Conservation (phyloP, 2,888 invertebrate genomes). For the Phasia obesa region DNA sequence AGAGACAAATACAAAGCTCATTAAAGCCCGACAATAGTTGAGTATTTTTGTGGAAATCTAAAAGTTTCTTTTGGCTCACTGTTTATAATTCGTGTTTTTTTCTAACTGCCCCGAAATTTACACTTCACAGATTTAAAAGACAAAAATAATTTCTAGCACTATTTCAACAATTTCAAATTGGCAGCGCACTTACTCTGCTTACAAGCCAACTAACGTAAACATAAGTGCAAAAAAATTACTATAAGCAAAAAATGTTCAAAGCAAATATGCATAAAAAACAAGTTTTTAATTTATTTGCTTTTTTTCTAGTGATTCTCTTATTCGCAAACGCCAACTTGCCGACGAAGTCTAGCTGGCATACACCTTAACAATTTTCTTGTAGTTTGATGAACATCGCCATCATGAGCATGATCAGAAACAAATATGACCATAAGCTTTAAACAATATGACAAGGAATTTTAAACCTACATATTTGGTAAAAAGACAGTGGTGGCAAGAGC, state of each 20-base stretch:
- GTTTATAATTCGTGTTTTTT: no score
- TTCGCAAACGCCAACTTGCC: conserved; percentile 49
- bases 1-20: no score
- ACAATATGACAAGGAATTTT: conserved; percentile 65
- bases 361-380: conserved; percentile 55
- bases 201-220: no score
- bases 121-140: conserved; percentile 27
- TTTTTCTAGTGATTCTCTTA: conserved; percentile 23
- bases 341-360: conserved; percentile 10
- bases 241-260: conserved; percentile 45
- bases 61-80: no score
- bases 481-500: conserved; percentile 5
- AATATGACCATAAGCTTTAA: conserved; percentile 64
- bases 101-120: no score
- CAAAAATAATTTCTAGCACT: conserved; percentile 25
- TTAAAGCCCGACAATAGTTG: no score
- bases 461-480: conserved; percentile 37
- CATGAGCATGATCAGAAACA: conserved; percentile 57
- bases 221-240: no score
- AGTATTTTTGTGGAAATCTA: no score
- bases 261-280: conserved; percentile 57
- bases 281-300: conserved; percentile 54
- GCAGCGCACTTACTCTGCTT: not conserved
- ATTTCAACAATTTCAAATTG: conserved; percentile 24
- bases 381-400: conserved; percentile 41